Conservation (phyloP, 2,113 vertebrate genomes). For the Meles meles region DNA sequence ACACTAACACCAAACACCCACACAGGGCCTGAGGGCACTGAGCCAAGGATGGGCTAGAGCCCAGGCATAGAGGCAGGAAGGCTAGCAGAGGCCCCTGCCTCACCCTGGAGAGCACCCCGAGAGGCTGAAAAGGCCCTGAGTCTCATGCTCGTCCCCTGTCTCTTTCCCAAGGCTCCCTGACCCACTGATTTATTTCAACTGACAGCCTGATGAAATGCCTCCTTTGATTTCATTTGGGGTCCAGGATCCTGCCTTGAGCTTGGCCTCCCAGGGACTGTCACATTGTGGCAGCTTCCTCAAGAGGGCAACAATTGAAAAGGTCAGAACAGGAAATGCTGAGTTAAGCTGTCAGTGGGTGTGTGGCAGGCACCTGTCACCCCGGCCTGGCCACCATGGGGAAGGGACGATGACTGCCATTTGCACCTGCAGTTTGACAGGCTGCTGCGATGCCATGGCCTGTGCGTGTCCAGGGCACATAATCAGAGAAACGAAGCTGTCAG, state of each 20-base stretch:
- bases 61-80: too few species aligned
- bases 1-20: too few species aligned
- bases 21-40: too few species aligned
- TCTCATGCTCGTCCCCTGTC: too few species aligned
- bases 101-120: too few species aligned
- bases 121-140: too few species aligned
- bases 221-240: conserved; percentile 80
- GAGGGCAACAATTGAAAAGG: conserved; percentile 81
- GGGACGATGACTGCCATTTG: conserved; percentile 81
- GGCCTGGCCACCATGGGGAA: conserved; percentile 61
- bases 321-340: conserved; percentile 80
- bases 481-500: conserved; percentile 89
- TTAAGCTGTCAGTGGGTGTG: conserved; percentile 83
- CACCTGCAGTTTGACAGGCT: conserved; percentile 82
- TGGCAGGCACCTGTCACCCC: conserved; percentile 75
- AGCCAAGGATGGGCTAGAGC: neutral
- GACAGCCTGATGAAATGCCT: conserved; percentile 74
- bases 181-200: neutral
- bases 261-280: conserved; percentile 83
- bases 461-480: conserved; percentile 82
- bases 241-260: conserved; percentile 77
- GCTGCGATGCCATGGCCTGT: conserved; percentile 79
- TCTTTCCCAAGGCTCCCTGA: too few species aligned
- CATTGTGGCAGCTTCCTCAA: conserved; percentile 80
- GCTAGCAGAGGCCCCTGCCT: too few species aligned